Evolutionary conservation across 2,888 invertebrate species (phyloP).

Genomic region (Lasioglossum malachurum): DNA sequence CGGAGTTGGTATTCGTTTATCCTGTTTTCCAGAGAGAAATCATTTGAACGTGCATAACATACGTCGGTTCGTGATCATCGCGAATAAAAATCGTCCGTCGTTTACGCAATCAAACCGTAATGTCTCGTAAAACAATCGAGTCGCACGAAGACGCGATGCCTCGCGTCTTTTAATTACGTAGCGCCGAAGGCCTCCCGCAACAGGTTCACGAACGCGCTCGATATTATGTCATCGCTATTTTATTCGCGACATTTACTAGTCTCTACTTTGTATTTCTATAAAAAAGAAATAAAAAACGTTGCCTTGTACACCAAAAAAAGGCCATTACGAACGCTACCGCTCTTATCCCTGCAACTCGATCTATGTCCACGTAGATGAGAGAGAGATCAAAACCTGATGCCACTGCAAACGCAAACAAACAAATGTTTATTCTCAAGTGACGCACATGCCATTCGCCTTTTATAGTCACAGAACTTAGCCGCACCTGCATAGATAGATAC

Average conservation of each 20-base stretch:
- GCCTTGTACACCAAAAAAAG: not conserved
- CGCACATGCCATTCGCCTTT: not conserved
- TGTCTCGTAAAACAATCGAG: not conserved
- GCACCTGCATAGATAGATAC: not conserved
- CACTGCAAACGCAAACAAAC: not conserved
- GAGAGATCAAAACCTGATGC: not conserved
- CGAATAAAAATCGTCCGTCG: not conserved
- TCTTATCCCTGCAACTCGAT: not conserved
- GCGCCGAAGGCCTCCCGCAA: constrained; percentile 4
- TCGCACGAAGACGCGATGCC: not conserved
- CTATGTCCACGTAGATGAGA: not conserved
- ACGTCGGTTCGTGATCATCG: not conserved
- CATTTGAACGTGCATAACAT: not conserved
- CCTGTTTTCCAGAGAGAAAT: constrained; percentile 8
- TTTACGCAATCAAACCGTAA: constrained; percentile 1
- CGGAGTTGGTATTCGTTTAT: constrained; percentile 42
- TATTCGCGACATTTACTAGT: constrained; percentile 17
- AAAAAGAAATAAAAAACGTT: not conserved
- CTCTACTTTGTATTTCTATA: not conserved
- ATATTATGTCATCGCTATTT: constrained; percentile 51
- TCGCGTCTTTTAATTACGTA: constrained; percentile 35
- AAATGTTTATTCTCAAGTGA: not conserved
- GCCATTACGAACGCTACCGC: not conserved
- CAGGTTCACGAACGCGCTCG: constrained; percentile 21
- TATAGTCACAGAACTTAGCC: not conserved